Evolutionary conservation across 2,113 vertebrate species (phyloP).

Genomic region (Bostrychus sinensis): DNA sequence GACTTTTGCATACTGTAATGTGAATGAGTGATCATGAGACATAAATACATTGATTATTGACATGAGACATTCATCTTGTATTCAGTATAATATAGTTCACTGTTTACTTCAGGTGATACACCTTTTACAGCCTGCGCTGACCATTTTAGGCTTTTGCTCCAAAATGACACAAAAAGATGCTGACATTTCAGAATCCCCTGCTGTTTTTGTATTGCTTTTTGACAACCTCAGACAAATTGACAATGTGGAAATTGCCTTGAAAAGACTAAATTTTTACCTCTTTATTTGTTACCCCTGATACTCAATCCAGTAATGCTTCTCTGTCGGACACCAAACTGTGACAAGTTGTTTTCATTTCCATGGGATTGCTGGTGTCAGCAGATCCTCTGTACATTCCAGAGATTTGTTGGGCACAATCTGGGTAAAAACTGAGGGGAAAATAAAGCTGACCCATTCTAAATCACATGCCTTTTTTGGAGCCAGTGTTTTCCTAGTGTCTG

Average conservation of each 20-base stretch:
- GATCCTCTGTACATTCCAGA: conserved; percentile 6
- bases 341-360: conserved; percentile 12
- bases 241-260: not conserved
- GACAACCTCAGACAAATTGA: conserved; percentile 19
- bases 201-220: conserved; percentile 16
- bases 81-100: not conserved
- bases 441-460: not conserved
- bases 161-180: conserved; percentile 15
- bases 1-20: too few species aligned
- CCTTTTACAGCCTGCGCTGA: conserved; percentile 3
- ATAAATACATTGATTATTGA: not conserved
- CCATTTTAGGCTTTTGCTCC: conserved; percentile 14
- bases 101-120: not conserved
- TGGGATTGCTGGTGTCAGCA: conserved; percentile 8
- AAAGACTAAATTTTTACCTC: conserved; percentile 11
- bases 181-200: conserved; percentile 28
- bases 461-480: conserved; percentile 1
- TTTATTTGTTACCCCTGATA: conserved; percentile 6
- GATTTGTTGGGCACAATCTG: conserved; percentile 1
- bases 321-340: conserved; percentile 11
- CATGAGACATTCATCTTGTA: not conserved
- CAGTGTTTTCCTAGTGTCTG: not conserved
- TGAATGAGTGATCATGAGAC: too few species aligned
- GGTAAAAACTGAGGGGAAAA: conserved; percentile 5
- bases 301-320: conserved; percentile 10